These are phyloP conservation scores for Bos taurus DNA, from an alignment of 2,113 vertebrate genomes.

Conservation along the genomic window ARS-UCD2.0 NC_037343.1:63591001-63591500, in stretches of 20 bases:
- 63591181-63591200: neutral
- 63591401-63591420: neutral
- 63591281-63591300: neutral
- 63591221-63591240: neutral
- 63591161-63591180: neutral
- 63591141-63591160: neutral
- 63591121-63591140: neutral
- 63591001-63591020: neutral
- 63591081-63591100: neutral
- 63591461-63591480: neutral
- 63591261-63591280: neutral
- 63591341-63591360: neutral
- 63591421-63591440: neutral
- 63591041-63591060: neutral
- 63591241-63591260: neutral
- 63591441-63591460: neutral
- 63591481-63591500: neutral
- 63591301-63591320: neutral
- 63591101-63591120: neutral
- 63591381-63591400: neutral
- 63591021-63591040: neutral
- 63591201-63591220: neutral
- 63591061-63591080: neutral
- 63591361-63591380: neutral
- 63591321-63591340: neutral